Evolutionary conservation across 2,888 invertebrate species (phyloP).

Genomic region (Osmoderma eremita): DNA sequence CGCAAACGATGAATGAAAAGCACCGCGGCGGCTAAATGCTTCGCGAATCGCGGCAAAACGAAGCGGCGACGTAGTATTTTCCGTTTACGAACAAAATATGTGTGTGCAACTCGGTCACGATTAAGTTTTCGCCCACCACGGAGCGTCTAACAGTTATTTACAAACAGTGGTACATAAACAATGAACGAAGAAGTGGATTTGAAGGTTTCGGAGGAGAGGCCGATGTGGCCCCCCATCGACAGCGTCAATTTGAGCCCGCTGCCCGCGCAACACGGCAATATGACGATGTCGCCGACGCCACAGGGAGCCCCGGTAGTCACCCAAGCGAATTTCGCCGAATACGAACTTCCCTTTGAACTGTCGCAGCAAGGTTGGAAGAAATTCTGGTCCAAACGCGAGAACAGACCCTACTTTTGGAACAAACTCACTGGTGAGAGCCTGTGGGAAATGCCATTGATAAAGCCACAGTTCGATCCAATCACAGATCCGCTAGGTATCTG

Average conservation of each 20-base stretch:
- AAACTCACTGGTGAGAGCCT: constrained; percentile 94
- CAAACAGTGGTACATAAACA: constrained; percentile 50
- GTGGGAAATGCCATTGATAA: constrained; percentile 89
- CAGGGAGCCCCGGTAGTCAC: constrained; percentile 67
- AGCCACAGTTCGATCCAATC: constrained; percentile 87
- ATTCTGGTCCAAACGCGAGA: constrained; percentile 96
- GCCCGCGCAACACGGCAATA: constrained; percentile 56
- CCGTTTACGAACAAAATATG: constrained; percentile 22
- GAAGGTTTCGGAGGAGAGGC: constrained; percentile 57
- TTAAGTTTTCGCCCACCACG: constrained; percentile 42
- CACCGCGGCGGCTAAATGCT: constrained; percentile 51
- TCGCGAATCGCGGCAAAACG: constrained; percentile 41
- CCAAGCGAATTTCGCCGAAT: constrained; percentile 63
- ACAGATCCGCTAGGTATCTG: constrained; percentile 89
- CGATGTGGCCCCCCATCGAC: constrained; percentile 60
- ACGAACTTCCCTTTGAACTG: constrained; percentile 72
- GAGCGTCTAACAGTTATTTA: constrained; percentile 43
- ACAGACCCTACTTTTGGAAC: constrained; percentile 96
- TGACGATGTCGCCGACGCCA: constrained; percentile 70
- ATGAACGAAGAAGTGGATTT: constrained; percentile 63
- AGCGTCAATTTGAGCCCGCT: constrained; percentile 55
- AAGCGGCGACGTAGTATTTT: constrained; percentile 35
- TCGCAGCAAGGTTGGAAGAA: constrained; percentile 94
- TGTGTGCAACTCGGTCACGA: constrained; percentile 26
- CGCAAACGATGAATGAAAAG: constrained; percentile 62